A percentile compares a stretch with the other conserved stretches of the same genome.
Conservation (phyloP, 2,797 vertebrate genomes). For the Argyrosomus regius region DNA sequence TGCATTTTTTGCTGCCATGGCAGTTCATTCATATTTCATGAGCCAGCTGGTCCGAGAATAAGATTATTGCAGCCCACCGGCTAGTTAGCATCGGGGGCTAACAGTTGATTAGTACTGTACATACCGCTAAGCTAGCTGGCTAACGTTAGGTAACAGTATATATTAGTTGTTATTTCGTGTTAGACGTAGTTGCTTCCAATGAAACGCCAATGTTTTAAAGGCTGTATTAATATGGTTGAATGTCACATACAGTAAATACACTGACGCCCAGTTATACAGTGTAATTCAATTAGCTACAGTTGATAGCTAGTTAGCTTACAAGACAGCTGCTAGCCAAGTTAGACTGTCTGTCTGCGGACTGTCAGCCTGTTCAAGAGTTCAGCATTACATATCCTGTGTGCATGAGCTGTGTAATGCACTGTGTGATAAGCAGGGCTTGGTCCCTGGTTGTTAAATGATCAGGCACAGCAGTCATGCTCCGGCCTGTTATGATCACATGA, state of each 20-base stretch:
- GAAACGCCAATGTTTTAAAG: background rate
- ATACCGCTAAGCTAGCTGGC: background rate
- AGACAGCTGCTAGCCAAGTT: background rate
- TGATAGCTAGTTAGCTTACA: constrained; percentile 5
- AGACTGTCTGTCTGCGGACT: background rate
- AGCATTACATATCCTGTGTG: background rate
- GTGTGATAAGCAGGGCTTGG: background rate
- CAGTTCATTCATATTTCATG: background rate
- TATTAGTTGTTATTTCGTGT: background rate
- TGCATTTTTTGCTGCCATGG: background rate
- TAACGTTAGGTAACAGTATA: constrained; percentile 3
- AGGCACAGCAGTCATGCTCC: constrained; percentile 16
- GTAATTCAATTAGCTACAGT: background rate
- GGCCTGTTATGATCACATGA: constrained; percentile 80
- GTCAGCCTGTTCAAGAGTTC: background rate
- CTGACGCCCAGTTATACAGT: background rate
- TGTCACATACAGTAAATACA: background rate
- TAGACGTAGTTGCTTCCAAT: too few species aligned
- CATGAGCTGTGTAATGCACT: background rate
- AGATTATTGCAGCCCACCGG: background rate
- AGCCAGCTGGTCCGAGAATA: background rate
- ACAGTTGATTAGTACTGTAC: constrained; percentile 15
- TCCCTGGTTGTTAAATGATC: constrained; percentile 14
- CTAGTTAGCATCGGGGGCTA: constrained; percentile 58
- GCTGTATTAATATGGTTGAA: background rate